A percentile compares a stretch with the other conserved stretches of the same genome.
Conservation (phyloP, 2,888 invertebrate genomes). For the Teleogryllus oceanicus region DNA sequence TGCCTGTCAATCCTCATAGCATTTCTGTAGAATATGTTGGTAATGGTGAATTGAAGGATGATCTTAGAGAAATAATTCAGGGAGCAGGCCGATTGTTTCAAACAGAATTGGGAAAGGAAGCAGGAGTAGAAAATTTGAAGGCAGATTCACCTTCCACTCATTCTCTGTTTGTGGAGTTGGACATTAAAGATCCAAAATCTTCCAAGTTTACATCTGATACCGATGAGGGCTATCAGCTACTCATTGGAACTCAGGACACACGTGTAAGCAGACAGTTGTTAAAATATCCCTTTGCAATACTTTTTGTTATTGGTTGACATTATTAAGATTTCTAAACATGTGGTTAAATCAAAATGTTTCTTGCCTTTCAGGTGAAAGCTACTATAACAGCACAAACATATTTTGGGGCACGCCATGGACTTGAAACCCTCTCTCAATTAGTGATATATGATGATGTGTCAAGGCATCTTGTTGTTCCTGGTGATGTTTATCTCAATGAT, state of each 20-base stretch:
- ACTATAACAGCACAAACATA: slow-evolving; percentile 58
- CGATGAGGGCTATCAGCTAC: slow-evolving; percentile 73
- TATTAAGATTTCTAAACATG: not conserved
- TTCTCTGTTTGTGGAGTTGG: not conserved
- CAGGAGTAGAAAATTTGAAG: not conserved
- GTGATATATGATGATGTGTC: slow-evolving; percentile 44
- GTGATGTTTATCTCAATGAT: slow-evolving; percentile 64
- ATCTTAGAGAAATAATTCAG: not conserved
- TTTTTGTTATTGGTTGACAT: not conserved
- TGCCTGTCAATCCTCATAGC: slow-evolving; percentile 52
- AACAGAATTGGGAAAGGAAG: not conserved
- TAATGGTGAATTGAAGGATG: not conserved
- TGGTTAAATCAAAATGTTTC: not conserved
- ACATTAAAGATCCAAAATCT: not conserved
- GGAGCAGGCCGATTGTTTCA: slow-evolving; percentile 25
- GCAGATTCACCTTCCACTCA: not conserved
- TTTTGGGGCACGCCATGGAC: slow-evolving; percentile 64
- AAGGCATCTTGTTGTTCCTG: slow-evolving; percentile 58
- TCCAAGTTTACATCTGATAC: slow-evolving; percentile 58
- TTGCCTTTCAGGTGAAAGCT: slow-evolving; percentile 48
- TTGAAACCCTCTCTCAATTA: slow-evolving; percentile 66
- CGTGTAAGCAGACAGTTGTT: not conserved
- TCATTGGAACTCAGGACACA: not conserved
- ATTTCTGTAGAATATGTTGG: slow-evolving; percentile 50
- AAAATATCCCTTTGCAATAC: not conserved